These are phyloP conservation scores for Antennarius maculatus DNA, from an alignment of 2,797 vertebrate genomes.

Conservation along the genomic window DNA sequence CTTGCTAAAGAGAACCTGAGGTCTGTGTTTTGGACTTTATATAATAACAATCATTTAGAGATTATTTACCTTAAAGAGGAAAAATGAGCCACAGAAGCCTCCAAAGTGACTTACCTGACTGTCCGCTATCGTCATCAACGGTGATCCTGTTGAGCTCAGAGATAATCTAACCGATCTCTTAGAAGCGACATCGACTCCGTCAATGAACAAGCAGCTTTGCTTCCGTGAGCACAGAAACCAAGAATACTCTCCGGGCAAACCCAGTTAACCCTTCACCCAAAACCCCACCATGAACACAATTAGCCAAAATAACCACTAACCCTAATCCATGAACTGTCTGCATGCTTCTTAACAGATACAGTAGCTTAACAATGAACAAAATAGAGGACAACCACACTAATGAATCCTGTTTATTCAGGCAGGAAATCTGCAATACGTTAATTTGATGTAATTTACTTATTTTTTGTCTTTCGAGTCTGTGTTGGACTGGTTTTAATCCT, in stretches of 20 bases:
- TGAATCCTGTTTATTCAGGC: slow-evolving; percentile 8
- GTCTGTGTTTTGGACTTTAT: slow-evolving; percentile 4
- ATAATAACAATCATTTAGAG: not conserved
- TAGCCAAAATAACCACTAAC: slow-evolving; percentile 61
- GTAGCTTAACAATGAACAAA: slow-evolving; percentile 4
- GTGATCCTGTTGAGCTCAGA: slow-evolving; percentile 49
- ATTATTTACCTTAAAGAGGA: not conserved
- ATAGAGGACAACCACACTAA: not conserved
- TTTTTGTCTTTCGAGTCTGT: not conserved
- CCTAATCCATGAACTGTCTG: slow-evolving; percentile 55
- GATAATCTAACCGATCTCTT: slow-evolving; percentile 51
- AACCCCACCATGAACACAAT: slow-evolving; percentile 33
- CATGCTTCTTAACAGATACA: slow-evolving; percentile 23
- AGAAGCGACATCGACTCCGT: slow-evolving; percentile 35
- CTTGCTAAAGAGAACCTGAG: slow-evolving; percentile 6
- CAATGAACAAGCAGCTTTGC: slow-evolving; percentile 57
- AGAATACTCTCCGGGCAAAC: slow-evolving; percentile 49
- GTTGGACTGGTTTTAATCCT: slow-evolving; percentile 22
- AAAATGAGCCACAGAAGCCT: slow-evolving; percentile 23
- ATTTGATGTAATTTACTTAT: slow-evolving; percentile 1
- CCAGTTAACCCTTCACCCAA: slow-evolving; percentile 57
- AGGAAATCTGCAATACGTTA: slow-evolving; percentile 7
- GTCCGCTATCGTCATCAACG: slow-evolving; percentile 44
- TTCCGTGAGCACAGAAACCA: slow-evolving; percentile 31
- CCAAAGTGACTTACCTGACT: slow-evolving; percentile 11